A percentile compares a stretch with the other conserved stretches of the same genome.
Evolutionary conservation across 2,113 vertebrate genomes (phyloP).

Genomic region (Epinephelus moara): DNA sequence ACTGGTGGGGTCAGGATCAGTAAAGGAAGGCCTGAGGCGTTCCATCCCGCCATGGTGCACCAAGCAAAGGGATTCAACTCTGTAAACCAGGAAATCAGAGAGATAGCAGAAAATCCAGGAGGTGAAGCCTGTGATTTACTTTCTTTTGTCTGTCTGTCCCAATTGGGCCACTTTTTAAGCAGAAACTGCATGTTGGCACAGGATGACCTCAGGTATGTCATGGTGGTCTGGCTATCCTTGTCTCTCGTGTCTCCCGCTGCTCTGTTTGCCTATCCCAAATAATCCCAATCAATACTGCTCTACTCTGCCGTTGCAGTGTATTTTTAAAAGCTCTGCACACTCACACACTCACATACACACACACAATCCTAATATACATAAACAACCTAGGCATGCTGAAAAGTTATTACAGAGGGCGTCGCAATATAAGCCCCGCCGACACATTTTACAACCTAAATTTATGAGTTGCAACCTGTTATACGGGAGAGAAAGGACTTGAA

Average conservation of each 20-base stretch:
- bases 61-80: slow-evolving; percentile 38
- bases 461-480: slow-evolving; percentile 57
- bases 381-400: slow-evolving; percentile 34
- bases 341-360: not conserved
- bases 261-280: slow-evolving; percentile 45
- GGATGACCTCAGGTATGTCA: slow-evolving; percentile 21
- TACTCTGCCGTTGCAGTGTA: slow-evolving; percentile 10
- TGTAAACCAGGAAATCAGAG: slow-evolving; percentile 40
- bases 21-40: slow-evolving; percentile 41
- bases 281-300: slow-evolving; percentile 56
- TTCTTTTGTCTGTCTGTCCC: not conserved
- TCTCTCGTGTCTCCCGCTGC: slow-evolving; percentile 10
- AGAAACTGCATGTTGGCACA: slow-evolving; percentile 6
- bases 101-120: slow-evolving; percentile 18
- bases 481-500: slow-evolving; percentile 51
- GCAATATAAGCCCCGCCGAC: slow-evolving; percentile 49
- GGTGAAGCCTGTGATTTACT: slow-evolving; percentile 32
- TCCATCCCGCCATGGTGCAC: slow-evolving; percentile 19
- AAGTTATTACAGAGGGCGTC: slow-evolving; percentile 66
- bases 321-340: slow-evolving; percentile 28
- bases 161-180: slow-evolving; percentile 5
- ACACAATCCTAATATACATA: slow-evolving; percentile 37
- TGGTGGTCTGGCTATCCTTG: slow-evolving; percentile 8
- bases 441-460: slow-evolving; percentile 69
- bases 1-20: slow-evolving; percentile 30